Evolutionary conservation across 2,888 invertebrate genomes (phyloP), one percentile per base, ranked within the genome.

Genomic region (Oscheius onirici): DNA sequence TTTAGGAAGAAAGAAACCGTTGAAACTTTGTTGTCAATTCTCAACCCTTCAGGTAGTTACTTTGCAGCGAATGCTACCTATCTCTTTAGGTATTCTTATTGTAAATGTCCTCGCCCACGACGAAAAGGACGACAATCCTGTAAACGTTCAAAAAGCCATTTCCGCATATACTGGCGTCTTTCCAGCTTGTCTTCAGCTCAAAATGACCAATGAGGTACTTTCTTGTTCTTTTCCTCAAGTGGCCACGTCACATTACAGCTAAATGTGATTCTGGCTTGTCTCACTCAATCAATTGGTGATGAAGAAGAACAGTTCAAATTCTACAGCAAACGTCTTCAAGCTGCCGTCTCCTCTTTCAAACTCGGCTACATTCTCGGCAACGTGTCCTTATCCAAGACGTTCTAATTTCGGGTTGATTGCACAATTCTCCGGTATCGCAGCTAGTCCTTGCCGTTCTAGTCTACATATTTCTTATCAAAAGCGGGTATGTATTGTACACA

Each of bases 1-100:
- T 85, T 85, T 72, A 60, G 72, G 24, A 58, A 68, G 1, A 11
- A 46, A 8, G 61, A 77, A 57, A 54, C 65, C 40, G 61, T 81
- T 20, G 55, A 55, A 17, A 51, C 71, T 3, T 55, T 80, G 13
- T 74, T 73, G 11, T 58, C 72, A 6, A 66, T 71, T 43, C 46
- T 79, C 2, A 72, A 58, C n/a, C 66, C 58, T 11, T 49, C 57
- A n/a, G 79, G 79, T 70, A 46, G 49, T 24, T 57, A 26, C 10
- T n/a, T 28, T 13, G 40, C 13, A 43, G 8, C n/a, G n/a, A n/a
- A n/a, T n/a, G n/a, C n/a, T n/a, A n/a, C n/a, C n/a, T 43, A 43
- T n/a, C 2, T 28, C 43, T 75, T 54, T 49, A 73, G 76, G 76
- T 11, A 60, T 71, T 5, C 51, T 76, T 2, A 58, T 78, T 20